These are phyloP conservation scores for Barypeithes pellucidus DNA, from an alignment of 2,888 invertebrate species.

Conservation along the genomic window DNA sequence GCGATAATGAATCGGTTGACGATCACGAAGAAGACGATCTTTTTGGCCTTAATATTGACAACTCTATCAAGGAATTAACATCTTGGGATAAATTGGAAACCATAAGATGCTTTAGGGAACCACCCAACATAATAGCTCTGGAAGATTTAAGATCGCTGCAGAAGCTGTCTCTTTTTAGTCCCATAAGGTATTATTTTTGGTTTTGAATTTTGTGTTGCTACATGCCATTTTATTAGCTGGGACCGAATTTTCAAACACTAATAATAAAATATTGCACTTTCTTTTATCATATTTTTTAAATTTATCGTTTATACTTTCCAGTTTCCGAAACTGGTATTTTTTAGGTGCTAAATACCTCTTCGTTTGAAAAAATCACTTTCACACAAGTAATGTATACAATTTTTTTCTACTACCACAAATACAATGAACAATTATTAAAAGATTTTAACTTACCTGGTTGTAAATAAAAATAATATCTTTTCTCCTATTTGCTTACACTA, in stretches of 20 bases:
- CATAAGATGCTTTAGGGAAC: slow-evolving; percentile 65
- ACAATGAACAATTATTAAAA: no score
- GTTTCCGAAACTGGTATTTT: no score
- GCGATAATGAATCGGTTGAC: slow-evolving; percentile 81
- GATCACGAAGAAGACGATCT: slow-evolving; percentile 82
- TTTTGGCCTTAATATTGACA: slow-evolving; percentile 58
- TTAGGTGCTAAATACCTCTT: no score
- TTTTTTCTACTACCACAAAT: no score
- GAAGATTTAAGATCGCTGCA: slow-evolving; percentile 76
- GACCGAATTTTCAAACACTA: no score
- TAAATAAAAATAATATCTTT: no score
- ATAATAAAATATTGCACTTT: neutral
- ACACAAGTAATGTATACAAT: no score
- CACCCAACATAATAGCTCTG: slow-evolving; percentile 62
- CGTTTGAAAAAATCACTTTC: no score
- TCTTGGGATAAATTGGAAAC: slow-evolving; percentile 61
- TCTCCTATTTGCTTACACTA: no score
- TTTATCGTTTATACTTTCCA: no score
- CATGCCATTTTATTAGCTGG: neutral
- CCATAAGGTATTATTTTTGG: slow-evolving; percentile 68
- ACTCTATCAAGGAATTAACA: slow-evolving; percentile 57
- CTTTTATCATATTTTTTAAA: no score
- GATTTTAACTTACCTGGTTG: no score
- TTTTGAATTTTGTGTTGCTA: neutral
- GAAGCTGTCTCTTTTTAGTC: slow-evolving; percentile 84